Conservation (phyloP, 2,888 invertebrate species). For the Mimachlamys varia region DNA sequence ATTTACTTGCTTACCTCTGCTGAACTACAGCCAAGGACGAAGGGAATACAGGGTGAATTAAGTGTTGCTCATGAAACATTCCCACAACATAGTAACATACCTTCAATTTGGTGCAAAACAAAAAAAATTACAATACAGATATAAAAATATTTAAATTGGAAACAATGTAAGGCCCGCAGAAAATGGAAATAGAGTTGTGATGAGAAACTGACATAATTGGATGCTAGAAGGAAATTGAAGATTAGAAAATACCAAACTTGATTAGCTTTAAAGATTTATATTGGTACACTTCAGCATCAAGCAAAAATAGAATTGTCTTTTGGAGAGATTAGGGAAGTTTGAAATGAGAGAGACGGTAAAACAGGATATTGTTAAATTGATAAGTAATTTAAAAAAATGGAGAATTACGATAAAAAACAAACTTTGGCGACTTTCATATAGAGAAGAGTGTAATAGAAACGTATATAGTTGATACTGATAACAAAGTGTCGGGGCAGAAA, state of each 20-base stretch:
- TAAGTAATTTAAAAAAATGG: background rate
- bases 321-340: background rate
- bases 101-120: background rate
- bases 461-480: background rate
- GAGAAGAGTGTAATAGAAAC: no score
- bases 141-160: background rate
- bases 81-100: background rate
- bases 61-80: slow-evolving; percentile 31
- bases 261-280: background rate
- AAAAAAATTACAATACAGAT: background rate
- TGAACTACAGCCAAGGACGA: background rate
- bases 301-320: background rate
- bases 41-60: slow-evolving; percentile 15
- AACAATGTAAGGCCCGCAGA: background rate
- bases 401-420: background rate
- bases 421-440: background rate
- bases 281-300: background rate
- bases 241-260: background rate
- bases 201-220: background rate
- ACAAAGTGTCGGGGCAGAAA: background rate
- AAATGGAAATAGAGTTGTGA: background rate
- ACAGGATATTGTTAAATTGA: background rate
- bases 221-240: background rate
- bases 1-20: slow-evolving; percentile 21
- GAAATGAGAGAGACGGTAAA: background rate